Evolutionary conservation across 2,113 vertebrate genomes (phyloP).

Genomic region (Chaenocephalus aceratus): DNA sequence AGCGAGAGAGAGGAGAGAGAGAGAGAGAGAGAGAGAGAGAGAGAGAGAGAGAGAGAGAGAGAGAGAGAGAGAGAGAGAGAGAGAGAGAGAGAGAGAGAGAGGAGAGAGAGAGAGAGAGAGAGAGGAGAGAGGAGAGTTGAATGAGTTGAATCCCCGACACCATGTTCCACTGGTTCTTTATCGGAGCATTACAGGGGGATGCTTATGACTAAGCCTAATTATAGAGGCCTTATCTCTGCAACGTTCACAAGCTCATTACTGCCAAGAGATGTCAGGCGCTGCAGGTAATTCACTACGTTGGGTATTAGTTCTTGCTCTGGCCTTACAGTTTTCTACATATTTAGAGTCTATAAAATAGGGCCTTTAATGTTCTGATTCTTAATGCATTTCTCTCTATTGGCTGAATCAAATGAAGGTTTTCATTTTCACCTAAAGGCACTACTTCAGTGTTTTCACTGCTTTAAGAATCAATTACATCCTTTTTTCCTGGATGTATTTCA

Average conservation of each 20-base stretch:
- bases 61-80: slow-evolving; percentile 10
- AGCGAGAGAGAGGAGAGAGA: background rate
- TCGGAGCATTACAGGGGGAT: slow-evolving; percentile 83
- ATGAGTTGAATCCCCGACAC: slow-evolving; percentile 60
- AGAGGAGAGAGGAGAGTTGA: slow-evolving; percentile 37
- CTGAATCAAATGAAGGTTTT: slow-evolving; percentile 70
- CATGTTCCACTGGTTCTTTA: slow-evolving; percentile 79
- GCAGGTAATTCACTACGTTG: slow-evolving; percentile 82
- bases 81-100: background rate
- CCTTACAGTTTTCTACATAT: slow-evolving; percentile 78
- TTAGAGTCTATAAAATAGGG: slow-evolving; percentile 78
- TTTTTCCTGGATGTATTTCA: slow-evolving; percentile 43
- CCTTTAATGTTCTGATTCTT: slow-evolving; percentile 80
- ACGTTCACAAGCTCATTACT: slow-evolving; percentile 86
- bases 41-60: background rate
- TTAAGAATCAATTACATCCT: slow-evolving; percentile 72
- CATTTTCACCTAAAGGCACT: slow-evolving; percentile 60
- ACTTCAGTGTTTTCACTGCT: slow-evolving; percentile 63
- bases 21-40: background rate
- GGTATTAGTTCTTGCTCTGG: slow-evolving; percentile 77
- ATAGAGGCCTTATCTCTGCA: slow-evolving; percentile 82
- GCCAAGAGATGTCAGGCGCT: slow-evolving; percentile 78
- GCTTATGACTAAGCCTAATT: slow-evolving; percentile 87
- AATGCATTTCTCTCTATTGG: slow-evolving; percentile 63
- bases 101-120: slow-evolving; percentile 1